Evolutionary conservation across 2,113 vertebrate genomes (phyloP).

Genomic region (Grus americana): DNA sequence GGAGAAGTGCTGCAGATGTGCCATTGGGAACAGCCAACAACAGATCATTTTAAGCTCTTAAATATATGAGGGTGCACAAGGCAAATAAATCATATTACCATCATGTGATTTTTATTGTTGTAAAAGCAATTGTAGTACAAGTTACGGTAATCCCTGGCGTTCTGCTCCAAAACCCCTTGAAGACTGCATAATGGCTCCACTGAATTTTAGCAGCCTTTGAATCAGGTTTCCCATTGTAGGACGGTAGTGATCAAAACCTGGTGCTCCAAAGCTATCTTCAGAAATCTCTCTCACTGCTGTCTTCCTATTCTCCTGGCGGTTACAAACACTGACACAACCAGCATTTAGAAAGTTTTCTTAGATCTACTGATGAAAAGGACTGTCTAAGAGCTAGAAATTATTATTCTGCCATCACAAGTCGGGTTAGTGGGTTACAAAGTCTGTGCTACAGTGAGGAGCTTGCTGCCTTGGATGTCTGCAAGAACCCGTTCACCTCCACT

Average conservation of each 20-base stretch:
- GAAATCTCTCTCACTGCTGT: not conserved
- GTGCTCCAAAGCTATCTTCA: not conserved
- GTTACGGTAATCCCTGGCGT: not conserved
- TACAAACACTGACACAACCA: not conserved
- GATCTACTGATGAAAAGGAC: conserved; percentile 21
- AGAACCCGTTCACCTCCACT: not conserved
- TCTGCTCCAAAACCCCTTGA: not conserved
- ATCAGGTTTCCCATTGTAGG: not conserved
- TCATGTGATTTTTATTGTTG: not conserved
- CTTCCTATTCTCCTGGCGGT: not conserved
- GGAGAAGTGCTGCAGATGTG: not conserved
- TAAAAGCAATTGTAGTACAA: not conserved
- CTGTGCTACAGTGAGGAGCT: not conserved
- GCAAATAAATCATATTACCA: not conserved
- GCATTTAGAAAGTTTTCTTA: not conserved
- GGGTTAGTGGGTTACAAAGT: conserved; percentile 41
- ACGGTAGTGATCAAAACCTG: not conserved
- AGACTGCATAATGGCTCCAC: not conserved
- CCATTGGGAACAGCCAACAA: not conserved
- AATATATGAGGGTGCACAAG: not conserved
- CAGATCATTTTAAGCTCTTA: not conserved
- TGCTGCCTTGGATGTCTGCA: not conserved
- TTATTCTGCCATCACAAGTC: not conserved
- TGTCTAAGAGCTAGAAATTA: not conserved
- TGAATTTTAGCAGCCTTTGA: conserved; percentile 22